Percentiles rank a stretch among this genome's conserved stretches.
Evolutionary conservation across 2,888 invertebrate genomes (phyloP).

Genomic region (Agriotes lineatus): DNA sequence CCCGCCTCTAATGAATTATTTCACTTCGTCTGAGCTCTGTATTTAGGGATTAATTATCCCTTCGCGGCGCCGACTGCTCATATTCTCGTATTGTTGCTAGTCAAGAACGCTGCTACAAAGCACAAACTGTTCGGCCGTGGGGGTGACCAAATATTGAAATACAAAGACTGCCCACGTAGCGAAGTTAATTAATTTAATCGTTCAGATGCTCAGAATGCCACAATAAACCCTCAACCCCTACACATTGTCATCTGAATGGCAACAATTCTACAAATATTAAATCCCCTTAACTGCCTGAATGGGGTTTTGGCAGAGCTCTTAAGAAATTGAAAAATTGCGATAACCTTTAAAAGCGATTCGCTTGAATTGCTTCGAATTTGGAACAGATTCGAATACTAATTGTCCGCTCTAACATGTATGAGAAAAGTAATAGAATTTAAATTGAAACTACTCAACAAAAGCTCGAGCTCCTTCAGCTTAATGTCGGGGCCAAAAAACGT

Average conservation of each 20-base stretch:
- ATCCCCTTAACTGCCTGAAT: too few relatives aligned
- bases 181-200: conserved; percentile 16
- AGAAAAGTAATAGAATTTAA: too few relatives aligned
- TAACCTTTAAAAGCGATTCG: too few relatives aligned
- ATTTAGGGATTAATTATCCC: conserved; percentile 3
- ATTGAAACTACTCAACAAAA: too few relatives aligned
- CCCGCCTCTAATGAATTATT: background rate
- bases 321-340: too few relatives aligned
- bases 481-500: too few relatives aligned
- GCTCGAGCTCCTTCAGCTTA: too few relatives aligned
- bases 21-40: background rate
- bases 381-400: too few relatives aligned
- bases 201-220: conserved; percentile 2
- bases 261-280: background rate
- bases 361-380: too few relatives aligned
- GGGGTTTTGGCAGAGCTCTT: too few relatives aligned
- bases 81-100: conserved; percentile 1
- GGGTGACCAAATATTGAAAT: conserved; percentile 8
- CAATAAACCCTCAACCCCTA: background rate
- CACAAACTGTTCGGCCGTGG: background rate
- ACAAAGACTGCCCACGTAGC: conserved; percentile 2
- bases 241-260: background rate
- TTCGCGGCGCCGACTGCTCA: background rate
- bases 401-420: too few relatives aligned
- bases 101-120: background rate